Percentiles rank a stretch among this genome's conserved stretches.
Evolutionary conservation across 2,797 vertebrate genomes (phyloP).

Genomic region (Betta splendens): DNA sequence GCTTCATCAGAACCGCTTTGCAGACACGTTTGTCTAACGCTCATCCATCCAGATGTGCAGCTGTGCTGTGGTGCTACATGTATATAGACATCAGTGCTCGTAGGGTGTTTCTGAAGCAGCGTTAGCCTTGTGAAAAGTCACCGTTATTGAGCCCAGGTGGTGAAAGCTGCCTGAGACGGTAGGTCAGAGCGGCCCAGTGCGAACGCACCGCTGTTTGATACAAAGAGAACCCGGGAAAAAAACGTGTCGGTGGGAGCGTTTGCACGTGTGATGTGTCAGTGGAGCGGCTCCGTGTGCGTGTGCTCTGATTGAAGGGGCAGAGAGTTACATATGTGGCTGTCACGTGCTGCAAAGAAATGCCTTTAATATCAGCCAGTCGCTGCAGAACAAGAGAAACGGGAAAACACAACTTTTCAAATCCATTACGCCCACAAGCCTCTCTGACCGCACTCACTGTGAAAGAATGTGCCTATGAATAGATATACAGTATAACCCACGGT

Average conservation of each 20-base stretch:
- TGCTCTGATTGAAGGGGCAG: conserved; percentile 69
- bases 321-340: conserved; percentile 68
- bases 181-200: conserved; percentile 28
- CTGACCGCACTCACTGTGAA: conserved; percentile 50
- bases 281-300: conserved; percentile 69
- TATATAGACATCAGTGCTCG: conserved; percentile 57
- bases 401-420: conserved; percentile 62
- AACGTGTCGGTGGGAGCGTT: conserved; percentile 25
- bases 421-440: conserved; percentile 41
- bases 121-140: conserved; percentile 59
- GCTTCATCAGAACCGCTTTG: conserved; percentile 7
- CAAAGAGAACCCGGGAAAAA: conserved; percentile 26
- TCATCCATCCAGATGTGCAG: conserved; percentile 49
- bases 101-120: conserved; percentile 54
- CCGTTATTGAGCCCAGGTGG: conserved; percentile 70
- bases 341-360: conserved; percentile 73
- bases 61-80: conserved; percentile 23
- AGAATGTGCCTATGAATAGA: conserved; percentile 33
- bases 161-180: conserved; percentile 20
- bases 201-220: conserved; percentile 35
- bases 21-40: conserved; percentile 27
- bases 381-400: conserved; percentile 52
- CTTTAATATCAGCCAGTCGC: conserved; percentile 67
- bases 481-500: conserved; percentile 4
- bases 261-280: conserved; percentile 62